Evolutionary conservation across 2,888 invertebrate species (phyloP), one percentile per base, ranked within the genome.

Genomic region (Cephalotes varians): DNA sequence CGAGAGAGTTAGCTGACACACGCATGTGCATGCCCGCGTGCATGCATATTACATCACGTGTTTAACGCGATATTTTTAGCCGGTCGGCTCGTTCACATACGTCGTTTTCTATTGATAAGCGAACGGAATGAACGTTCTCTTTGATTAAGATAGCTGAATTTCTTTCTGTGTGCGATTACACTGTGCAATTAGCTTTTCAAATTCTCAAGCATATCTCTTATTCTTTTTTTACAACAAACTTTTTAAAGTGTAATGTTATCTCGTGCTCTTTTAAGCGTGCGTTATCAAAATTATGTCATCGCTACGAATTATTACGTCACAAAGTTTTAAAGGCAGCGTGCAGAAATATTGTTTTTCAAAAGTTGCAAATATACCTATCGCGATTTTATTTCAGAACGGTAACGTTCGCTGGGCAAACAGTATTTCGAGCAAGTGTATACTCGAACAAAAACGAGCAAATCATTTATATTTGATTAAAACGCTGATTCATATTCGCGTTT

Each of bases 21-120:
- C 67, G 69, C 82, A 77, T 62, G 71, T 76, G 62, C 31, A 51
- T 5, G 21, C 58, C 28, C 40, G 62, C 60, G 62, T 51, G 76
- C 81, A 51, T 58, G 47, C 82, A 60, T 60, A 40, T 74, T 58
- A 18, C 56, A 15, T 71, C 64, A 60, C 72, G 65, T 49, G 65
- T 67, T 65, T 51, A 67, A 25, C n/a, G 34, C 12, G 51, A 40
- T 76, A 76, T 76, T 64, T 76, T 76, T 65, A 76, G 65, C 76
- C 12, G 25, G 25, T 6, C 64, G 25, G 25, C 74, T 65, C 37
- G 51, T 37, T 65, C 0, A 49, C 25, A 9, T 34, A 51, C 67
- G 28, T n/a, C n/a, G 51, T 65, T 25, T 76, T 76, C 37, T 51
- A 76, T 65, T 51, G 65, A 65, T n/a, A 60, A 47, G 47, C 34